Conservation (phyloP, 2,888 invertebrate genomes). For the Philaethria dido region DNA sequence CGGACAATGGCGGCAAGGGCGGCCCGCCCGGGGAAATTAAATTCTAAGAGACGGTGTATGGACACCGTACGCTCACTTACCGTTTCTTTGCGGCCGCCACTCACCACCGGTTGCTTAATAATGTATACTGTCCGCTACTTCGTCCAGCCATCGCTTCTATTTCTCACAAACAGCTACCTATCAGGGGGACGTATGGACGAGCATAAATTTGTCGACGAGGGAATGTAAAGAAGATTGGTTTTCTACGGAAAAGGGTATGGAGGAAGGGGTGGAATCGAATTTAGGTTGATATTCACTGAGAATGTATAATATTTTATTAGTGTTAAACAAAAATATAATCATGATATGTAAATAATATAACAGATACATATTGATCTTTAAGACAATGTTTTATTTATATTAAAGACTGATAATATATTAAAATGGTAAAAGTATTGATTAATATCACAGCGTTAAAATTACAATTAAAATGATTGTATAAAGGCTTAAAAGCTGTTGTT, state of each 20-base stretch:
- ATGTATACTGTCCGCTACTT: slow-evolving; percentile 56
- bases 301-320: slow-evolving; percentile 42
- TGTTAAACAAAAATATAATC: background rate
- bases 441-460: slow-evolving; percentile 35
- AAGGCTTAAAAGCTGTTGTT: slow-evolving; percentile 53
- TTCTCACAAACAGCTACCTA: slow-evolving; percentile 52
- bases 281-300: slow-evolving; percentile 75
- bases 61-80: slow-evolving; percentile 64
- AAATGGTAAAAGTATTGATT: background rate
- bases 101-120: slow-evolving; percentile 65
- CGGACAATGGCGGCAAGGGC: slow-evolving; percentile 80
- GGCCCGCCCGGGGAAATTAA: slow-evolving; percentile 79
- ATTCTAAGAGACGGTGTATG: slow-evolving; percentile 72
- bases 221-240: slow-evolving; percentile 83
- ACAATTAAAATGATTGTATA: slow-evolving; percentile 32
- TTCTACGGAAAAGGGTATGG: slow-evolving; percentile 70
- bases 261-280: slow-evolving; percentile 80
- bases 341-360: background rate
- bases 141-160: slow-evolving; percentile 48
- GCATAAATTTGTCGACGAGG: slow-evolving; percentile 81
- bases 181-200: slow-evolving; percentile 74
- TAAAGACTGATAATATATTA: background rate
- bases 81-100: slow-evolving; percentile 68
- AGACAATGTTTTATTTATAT: background rate
- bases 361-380: background rate